Percentiles rank a stretch among this genome's conserved stretches.
These are phyloP conservation scores for Helicolenus hilgendorfi DNA, from an alignment of 2,797 vertebrate species.

Conservation along the genomic window DNA sequence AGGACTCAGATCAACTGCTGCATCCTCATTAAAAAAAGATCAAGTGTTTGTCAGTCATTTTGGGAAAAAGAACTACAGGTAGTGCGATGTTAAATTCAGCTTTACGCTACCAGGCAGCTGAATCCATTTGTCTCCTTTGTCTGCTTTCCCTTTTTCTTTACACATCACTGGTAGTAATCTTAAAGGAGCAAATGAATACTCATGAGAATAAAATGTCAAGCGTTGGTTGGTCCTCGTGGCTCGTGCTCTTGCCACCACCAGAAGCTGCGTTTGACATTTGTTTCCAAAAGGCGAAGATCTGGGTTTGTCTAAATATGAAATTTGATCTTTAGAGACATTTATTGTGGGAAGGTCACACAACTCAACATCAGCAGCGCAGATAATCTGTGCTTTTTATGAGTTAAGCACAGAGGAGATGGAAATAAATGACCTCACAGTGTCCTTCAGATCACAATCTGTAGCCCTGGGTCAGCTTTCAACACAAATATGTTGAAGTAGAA, in stretches of 20 bases:
- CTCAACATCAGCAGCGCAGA: neutral
- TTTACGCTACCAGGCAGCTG: neutral
- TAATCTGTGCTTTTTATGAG: conserved; percentile 19
- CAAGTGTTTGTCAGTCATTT: conserved; percentile 43
- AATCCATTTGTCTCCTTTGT: conserved; percentile 15
- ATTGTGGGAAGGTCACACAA: conserved; percentile 47
- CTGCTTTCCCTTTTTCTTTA: conserved; percentile 11
- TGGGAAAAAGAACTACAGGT: neutral
- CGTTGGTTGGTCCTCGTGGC: conserved; percentile 21
- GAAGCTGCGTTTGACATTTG: conserved; percentile 76
- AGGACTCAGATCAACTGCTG: conserved; percentile 40
- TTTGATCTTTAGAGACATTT: conserved; percentile 59
- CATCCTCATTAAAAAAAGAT: conserved; percentile 54
- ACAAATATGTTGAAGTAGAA: neutral
- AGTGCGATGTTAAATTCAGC: neutral
- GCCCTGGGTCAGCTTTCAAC: neutral
- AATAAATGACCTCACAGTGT: conserved; percentile 5
- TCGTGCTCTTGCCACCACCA: conserved; percentile 23
- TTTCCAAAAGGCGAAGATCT: conserved; percentile 43
- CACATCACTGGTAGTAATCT: conserved; percentile 45
- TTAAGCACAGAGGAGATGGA: conserved; percentile 18
- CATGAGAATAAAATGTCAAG: conserved; percentile 79
- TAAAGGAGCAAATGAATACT: conserved; percentile 64
- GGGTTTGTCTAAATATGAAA: conserved; percentile 63
- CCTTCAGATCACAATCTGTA: conserved; percentile 17